These are phyloP conservation scores for Boleophthalmus pectinirostris DNA, from an alignment of 2,113 vertebrate species.

Conservation along the genomic window DNA sequence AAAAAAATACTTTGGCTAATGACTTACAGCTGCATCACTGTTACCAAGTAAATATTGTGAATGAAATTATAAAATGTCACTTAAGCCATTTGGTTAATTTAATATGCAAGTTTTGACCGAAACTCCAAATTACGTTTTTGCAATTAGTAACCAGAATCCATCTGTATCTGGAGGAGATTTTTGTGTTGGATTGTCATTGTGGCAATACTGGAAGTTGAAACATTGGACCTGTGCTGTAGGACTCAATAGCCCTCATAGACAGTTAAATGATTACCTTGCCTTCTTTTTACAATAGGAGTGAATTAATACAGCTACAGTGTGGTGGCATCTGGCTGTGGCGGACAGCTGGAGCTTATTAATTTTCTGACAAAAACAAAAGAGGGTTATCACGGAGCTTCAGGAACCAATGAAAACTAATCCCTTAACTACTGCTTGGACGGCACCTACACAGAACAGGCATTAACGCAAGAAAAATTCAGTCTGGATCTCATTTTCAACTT, in stretches of 20 bases:
- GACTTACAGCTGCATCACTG: not conserved
- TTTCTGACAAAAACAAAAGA: constrained; percentile 1
- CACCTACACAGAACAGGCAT: constrained; percentile 19
- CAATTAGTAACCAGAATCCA: not conserved
- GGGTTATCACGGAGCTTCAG: constrained; percentile 19
- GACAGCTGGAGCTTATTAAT: constrained; percentile 15
- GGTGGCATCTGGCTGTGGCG: not conserved
- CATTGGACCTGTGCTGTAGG: not conserved
- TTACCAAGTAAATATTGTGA: not conserved
- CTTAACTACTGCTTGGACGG: not conserved
- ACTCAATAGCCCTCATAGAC: constrained; percentile 1
- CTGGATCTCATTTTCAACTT: constrained; percentile 17
- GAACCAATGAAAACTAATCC: constrained; percentile 1
- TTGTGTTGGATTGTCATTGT: not conserved
- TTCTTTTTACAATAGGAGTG: constrained; percentile 17
- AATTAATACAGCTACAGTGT: not conserved
- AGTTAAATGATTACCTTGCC: constrained; percentile 1
- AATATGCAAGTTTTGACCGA: not conserved
- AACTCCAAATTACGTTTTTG: not conserved
- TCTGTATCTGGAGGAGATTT: not conserved
- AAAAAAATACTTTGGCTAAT: not conserved
- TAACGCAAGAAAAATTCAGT: constrained; percentile 1
- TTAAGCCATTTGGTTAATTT: not conserved
- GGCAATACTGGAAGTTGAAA: not conserved
- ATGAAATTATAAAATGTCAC: not conserved